Evolutionary conservation across 2,888 invertebrate species (phyloP).

Genomic region (Meiosimyza decipiens): DNA sequence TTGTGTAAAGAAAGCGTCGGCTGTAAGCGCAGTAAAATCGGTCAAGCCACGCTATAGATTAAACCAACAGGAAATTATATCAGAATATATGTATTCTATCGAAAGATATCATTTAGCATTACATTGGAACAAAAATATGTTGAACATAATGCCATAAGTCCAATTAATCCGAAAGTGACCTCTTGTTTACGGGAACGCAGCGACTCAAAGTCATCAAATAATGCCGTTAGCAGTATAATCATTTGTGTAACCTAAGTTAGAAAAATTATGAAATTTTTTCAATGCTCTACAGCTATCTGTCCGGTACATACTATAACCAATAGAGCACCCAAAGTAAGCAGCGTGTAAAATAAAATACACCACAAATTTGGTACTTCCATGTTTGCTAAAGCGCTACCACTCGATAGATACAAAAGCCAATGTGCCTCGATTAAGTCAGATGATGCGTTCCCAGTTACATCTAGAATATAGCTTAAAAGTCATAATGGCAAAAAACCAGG

Average conservation of each 20-base stretch:
- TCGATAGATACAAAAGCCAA: slow-evolving; percentile 38
- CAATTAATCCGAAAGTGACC: slow-evolving; percentile 46
- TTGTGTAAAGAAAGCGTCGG: slow-evolving; percentile 49
- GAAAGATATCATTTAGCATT: slow-evolving; percentile 34
- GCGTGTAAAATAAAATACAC: slow-evolving; percentile 78
- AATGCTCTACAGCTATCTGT: neutral
- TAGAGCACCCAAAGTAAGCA: slow-evolving; percentile 78
- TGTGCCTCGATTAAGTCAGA: neutral
- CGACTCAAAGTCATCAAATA: slow-evolving; percentile 58
- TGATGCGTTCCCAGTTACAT: too few species aligned
- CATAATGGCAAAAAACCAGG: too few species aligned
- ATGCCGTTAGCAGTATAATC: slow-evolving; percentile 51
- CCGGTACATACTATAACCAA: slow-evolving; percentile 77
- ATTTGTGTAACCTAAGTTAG: slow-evolving; percentile 51
- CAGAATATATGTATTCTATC: too few species aligned
- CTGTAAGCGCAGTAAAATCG: slow-evolving; percentile 43
- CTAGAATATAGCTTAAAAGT: too few species aligned
- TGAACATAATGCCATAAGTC: slow-evolving; percentile 46
- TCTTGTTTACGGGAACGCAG: slow-evolving; percentile 49
- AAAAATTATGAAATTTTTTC: neutral
- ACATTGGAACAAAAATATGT: slow-evolving; percentile 54
- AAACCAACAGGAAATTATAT: neutral
- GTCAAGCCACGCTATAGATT: slow-evolving; percentile 49
- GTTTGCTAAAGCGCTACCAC: slow-evolving; percentile 41
- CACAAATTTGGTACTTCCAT: slow-evolving; percentile 73